Evolutionary conservation across 2,797 vertebrate species (phyloP), one percentile per base, ranked within the genome.

Genomic region (Hippopotamyrus pictus): DNA sequence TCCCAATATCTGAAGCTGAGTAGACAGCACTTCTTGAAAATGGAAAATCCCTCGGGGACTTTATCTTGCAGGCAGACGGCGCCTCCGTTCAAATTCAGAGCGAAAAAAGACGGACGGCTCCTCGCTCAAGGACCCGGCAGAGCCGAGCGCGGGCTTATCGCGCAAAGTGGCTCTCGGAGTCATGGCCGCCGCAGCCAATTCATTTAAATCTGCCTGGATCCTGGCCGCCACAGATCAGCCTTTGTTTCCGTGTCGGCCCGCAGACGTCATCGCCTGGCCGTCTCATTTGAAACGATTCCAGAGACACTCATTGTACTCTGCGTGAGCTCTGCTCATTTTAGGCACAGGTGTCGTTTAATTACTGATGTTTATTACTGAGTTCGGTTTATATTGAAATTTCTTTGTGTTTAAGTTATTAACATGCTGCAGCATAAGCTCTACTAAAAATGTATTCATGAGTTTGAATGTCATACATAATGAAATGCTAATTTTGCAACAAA

Each of bases 331-430:
- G 90, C 93, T 88, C 92, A 90, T 88, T 82, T 93, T 93, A 92
- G 91, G 92, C 91, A 93, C 91, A 89, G 89, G 69, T 91, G 92
- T 92, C 88, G 88, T 92, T 89, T 92, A 89, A 90, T 91, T 90
- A 90, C 92, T 91, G 37, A 65, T 89, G 89, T 89, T 51, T 50
- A 51, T 84, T 46, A 51, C 22, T 1, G 19, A 84, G 82, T 84
- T 84, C 3, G n/a, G 46, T 51, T 51, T 51, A 48, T 51, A 51
- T 29, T 84, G 50, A 84, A 48, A 51, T 84, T 89, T 91, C 88
- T 54, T 88, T 90, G 12, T 88, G 89, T 90, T 90, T 95, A 90
- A 95, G 94, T 96, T 94, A 96, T 96, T 96, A 92, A 94, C 88
- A 90, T 92, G 90, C 44, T 84, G 65, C 65, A 17, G 2, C 29